Evolutionary conservation across 1,140 invertebrate genomes (phyloP).

Genomic region (Melitaea cinxia): DNA sequence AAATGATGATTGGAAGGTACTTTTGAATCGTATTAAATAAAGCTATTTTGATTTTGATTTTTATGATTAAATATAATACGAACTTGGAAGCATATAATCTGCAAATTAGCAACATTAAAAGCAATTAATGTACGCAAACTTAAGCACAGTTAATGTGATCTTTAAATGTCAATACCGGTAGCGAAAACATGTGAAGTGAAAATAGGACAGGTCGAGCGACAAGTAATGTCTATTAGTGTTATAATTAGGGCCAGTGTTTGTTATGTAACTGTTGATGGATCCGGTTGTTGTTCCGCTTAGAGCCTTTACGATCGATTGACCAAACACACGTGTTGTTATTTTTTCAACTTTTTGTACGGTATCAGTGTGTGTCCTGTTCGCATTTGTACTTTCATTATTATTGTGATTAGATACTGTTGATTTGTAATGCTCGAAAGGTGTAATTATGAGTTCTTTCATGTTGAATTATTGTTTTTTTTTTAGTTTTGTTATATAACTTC

Average conservation of each 20-base stretch:
- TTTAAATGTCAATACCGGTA: constrained; percentile 18
- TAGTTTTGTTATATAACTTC: too few relatives aligned
- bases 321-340: constrained; percentile 10
- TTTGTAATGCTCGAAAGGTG: not conserved
- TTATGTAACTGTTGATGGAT: constrained; percentile 24
- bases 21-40: too few relatives aligned
- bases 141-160: too few relatives aligned
- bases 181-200: constrained; percentile 17
- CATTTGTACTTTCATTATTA: constrained; percentile 1
- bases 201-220: constrained; percentile 16
- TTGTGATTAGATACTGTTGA: not conserved
- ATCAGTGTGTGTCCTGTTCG: not conserved
- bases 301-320: constrained; percentile 20
- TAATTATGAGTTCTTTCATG: not conserved
- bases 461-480: not conserved
- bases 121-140: constrained; percentile 2
- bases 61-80: too few relatives aligned
- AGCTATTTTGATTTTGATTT: too few relatives aligned
- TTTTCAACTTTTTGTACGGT: not conserved
- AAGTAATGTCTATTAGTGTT: constrained; percentile 29
- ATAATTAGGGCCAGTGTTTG: constrained; percentile 22
- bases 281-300: constrained; percentile 21
- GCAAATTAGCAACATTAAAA: too few relatives aligned
- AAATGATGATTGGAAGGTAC: too few relatives aligned
- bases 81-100: too few relatives aligned